Evolutionary conservation across 1,140 invertebrate species (phyloP), one percentile per base, ranked within the genome.

Genomic region (Hycleus phaleratus): DNA sequence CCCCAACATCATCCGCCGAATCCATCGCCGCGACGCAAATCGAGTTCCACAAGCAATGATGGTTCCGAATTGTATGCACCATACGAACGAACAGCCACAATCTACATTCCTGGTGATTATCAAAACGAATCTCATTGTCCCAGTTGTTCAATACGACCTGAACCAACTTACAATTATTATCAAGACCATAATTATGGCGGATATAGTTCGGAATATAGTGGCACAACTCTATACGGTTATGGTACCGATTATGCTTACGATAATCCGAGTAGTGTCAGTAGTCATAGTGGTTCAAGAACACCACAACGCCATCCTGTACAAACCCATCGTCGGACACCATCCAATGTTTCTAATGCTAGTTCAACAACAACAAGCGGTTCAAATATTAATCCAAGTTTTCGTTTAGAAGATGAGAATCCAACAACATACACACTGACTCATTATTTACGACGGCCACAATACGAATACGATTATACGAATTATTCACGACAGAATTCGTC

Each of bases 1-100:
- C 86, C 86, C 3, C 83, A 86, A 56, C 85, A 88, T 62, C 82
- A 83, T 60, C 64, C 81, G 0, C 82, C 84, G n/a, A 85, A 85
- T 10, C 85, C 85, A 0, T 85, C 82, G 38, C 85, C 85, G 0
- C 73, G 85, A 38, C 77, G 85, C 50, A 88, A 86, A 70, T 82
- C 80, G 12, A 85, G 82, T 59, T 83, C 78, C 38, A 82, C 84
- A 11, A 82, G 79, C 52, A 82, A 78, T 55, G 82, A 82, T 59
- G 81, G 81, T 49, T 78, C 79, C n/a, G 80, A 82, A 24, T 62
- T 77, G 2, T 81, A 78, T 50, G 63, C 67, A 12, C 68, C 70
- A 8, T 70, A 68, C 40, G 79, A 81, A 61, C 68, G 78, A 49
- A 74, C 74, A 24, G 75, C 79, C n/a, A 75, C 78, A 1, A 78